Percentiles rank a stretch among this genome's conserved stretches.
phyloP scores from a whole-genome alignment of 2,797 vertebrate genomes.

The Helostoma temminkii region DNA sequence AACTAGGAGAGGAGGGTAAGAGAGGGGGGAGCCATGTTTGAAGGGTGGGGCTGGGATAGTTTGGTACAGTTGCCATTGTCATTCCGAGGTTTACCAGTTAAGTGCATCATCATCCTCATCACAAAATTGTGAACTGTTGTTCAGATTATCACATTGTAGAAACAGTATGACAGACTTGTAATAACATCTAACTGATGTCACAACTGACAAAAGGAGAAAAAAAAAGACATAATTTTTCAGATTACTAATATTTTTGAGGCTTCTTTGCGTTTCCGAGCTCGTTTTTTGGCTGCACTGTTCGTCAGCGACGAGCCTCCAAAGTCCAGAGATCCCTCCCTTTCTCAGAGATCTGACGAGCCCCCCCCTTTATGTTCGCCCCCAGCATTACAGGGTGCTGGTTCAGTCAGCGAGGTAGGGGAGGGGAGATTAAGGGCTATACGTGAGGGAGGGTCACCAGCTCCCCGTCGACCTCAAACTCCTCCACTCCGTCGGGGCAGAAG shows the following conservation, averaged over 20 bases:
- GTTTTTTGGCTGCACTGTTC: conserved; percentile 34
- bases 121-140: conserved; percentile 60
- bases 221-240: conserved; percentile 48
- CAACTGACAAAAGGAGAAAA: conserved; percentile 50
- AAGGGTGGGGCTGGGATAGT: conserved; percentile 35
- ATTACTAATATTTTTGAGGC: conserved; percentile 64
- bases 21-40: conserved; percentile 23
- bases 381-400: conserved; percentile 31
- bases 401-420: conserved; percentile 46
- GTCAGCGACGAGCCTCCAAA: conserved; percentile 22
- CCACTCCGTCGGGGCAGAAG: conserved; percentile 92
- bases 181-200: conserved; percentile 75
- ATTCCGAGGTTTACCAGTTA: conserved; percentile 74
- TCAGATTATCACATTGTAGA: conserved; percentile 85
- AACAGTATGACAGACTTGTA: conserved; percentile 78
- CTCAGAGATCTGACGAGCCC: conserved; percentile 2
- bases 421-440: conserved; percentile 84
- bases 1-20: background rate
- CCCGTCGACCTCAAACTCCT: conserved; percentile 95
- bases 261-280: conserved; percentile 42
- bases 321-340: conserved; percentile 47
- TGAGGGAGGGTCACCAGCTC: conserved; percentile 94
- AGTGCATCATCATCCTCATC: conserved; percentile 78
- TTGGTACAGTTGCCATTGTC: conserved; percentile 78
- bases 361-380: conserved; percentile 43